Base-by-base conservation (phyloP, 2,113 vertebrate species). In the Forbesichthys papilliferus region DNA sequence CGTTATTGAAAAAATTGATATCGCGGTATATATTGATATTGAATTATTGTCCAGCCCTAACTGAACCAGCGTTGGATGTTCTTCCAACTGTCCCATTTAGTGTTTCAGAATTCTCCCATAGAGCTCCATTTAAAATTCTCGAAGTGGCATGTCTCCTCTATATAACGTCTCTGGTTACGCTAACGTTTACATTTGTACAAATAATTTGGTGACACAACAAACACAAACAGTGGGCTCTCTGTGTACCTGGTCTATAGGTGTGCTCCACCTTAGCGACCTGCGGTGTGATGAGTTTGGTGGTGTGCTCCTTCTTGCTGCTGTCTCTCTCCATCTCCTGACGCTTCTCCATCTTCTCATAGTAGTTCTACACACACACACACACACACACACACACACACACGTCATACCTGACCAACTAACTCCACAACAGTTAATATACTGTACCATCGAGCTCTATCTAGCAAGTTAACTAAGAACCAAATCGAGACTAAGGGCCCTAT, bases 291-390 rank as follows among this genome's bases (percentile, higher is more conserved):
- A 99, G 95, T 87, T 96, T 98, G 74, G 96, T 98, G 68, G 91
- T 91, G 88, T 87, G 96, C 84, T 92, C 96, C 93, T 88, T 97
- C 95, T 73, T 94, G 91, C 66, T 94, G 94, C 8, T 96, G 33
- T 95, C 96, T 56, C 93, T 89, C 48, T 93, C 91, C 6, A 82
- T 78, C 49, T 93, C 93, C 80, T 89, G 91, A 57, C 96, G 76
- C 83, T 95, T 97, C 86, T 99, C 97, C 94, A 99, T 93, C 91
- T 98, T 98, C 85, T 98, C 96, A 82, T 96, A 99, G 84, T 99
- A 99, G 82, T 98, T 98, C 98, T 99, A 77, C 1, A 54, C 49
- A 1, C 1, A 14, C 6, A 33, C 18, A 56, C 49, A 61, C 42
- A 20, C 20, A 61, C 20, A 60, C 62, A 72, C 55, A 61, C 42